A percentile compares a stretch with the other conserved stretches of the same genome.
phyloP scores from a whole-genome alignment of 2,888 invertebrate genomes.

The Caenorhabditis sp. region DNA sequence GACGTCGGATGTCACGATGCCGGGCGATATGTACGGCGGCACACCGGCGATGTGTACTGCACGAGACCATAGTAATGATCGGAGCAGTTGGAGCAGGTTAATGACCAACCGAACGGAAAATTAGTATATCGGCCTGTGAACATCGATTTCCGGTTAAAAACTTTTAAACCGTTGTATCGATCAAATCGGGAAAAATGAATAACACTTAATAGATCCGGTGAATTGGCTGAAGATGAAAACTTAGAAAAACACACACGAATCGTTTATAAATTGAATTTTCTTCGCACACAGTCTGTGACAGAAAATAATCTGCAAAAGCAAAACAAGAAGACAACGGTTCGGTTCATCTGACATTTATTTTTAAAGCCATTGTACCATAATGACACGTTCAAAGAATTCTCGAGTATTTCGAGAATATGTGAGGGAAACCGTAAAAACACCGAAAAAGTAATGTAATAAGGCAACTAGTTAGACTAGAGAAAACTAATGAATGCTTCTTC shows the following conservation, averaged over 20 bases:
- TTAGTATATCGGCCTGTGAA: background rate
- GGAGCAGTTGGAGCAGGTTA: conserved; percentile 6
- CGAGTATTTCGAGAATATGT: too few relatives aligned
- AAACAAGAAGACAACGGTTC: too few relatives aligned
- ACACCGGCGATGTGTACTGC: conserved; percentile 32
- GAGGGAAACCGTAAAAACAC: background rate
- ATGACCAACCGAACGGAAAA: conserved; percentile 15
- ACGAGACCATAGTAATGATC: conserved; percentile 8
- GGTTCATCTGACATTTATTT: background rate
- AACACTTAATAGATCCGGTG: too few relatives aligned
- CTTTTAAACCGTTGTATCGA: background rate
- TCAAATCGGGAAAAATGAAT: too few relatives aligned
- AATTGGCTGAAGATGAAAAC: too few relatives aligned
- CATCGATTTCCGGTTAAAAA: background rate
- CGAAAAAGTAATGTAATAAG: conserved; percentile 8
- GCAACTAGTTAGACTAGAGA: background rate
- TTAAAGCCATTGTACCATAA: background rate
- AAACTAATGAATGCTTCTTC: conserved; percentile 25
- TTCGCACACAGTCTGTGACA: too few relatives aligned
- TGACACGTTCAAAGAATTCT: too few relatives aligned
- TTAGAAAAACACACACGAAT: too few relatives aligned
- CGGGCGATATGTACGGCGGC: conserved; percentile 1
- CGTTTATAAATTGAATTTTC: too few relatives aligned
- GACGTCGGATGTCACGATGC: conserved; percentile 50
- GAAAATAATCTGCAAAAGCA: too few relatives aligned